Conservation (phyloP, 2,797 vertebrate species). For the Pseudomugil gertrudae region DNA sequence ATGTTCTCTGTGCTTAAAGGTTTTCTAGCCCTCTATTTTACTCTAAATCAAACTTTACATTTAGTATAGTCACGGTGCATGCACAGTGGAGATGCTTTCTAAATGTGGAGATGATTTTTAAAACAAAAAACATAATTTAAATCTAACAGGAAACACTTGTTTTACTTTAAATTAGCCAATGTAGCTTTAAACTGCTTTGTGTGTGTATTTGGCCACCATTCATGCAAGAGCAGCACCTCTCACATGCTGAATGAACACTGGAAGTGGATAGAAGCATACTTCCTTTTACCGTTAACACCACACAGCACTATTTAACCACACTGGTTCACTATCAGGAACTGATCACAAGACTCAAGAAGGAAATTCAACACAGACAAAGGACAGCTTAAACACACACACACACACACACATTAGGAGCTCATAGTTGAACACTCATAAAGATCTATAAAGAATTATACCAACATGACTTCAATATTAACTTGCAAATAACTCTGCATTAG, state of each 20-base stretch:
- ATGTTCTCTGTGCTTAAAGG: no score
- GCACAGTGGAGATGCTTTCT: no score
- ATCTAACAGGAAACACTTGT: not conserved
- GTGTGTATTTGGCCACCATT: not conserved
- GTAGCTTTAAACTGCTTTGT: not conserved
- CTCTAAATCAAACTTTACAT: no score
- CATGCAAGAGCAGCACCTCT: constrained; percentile 2
- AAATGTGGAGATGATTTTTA: no score
- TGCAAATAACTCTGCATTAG: constrained; percentile 31
- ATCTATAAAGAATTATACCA: constrained; percentile 8
- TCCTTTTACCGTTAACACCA: constrained; percentile 41
- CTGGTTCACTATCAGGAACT: constrained; percentile 22
- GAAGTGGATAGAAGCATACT: constrained; percentile 19
- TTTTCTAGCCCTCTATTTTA: no score
- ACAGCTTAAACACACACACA: not conserved
- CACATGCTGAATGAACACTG: constrained; percentile 32
- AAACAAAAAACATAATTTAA: no score
- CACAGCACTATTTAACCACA: constrained; percentile 39
- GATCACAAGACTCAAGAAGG: constrained; percentile 29
- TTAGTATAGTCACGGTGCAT: no score
- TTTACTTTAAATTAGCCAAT: not conserved
- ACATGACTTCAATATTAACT: constrained; percentile 19
- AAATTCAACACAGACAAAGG: not conserved
- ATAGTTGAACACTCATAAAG: not conserved
- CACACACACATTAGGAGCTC: not conserved